Percentiles rank a stretch among this genome's conserved stretches.
Evolutionary conservation across 2,888 invertebrate genomes (phyloP).

Genomic region (Hirtodrosophila alboralis): DNA sequence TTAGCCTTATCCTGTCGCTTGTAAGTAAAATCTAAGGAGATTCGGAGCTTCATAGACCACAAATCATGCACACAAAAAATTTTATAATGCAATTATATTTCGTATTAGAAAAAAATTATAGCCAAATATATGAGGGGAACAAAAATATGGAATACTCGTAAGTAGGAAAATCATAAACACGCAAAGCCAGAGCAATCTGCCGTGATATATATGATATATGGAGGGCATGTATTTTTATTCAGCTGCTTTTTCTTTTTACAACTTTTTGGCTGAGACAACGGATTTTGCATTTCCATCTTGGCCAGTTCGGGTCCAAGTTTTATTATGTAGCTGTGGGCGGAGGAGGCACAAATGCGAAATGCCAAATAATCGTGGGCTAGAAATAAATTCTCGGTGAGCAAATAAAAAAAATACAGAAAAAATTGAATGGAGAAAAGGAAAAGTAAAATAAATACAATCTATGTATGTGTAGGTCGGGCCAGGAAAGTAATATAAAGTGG

Average conservation of each 20-base stretch:
- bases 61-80: slow-evolving; percentile 40
- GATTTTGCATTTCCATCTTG: slow-evolving; percentile 49
- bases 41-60: slow-evolving; percentile 3
- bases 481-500: slow-evolving; percentile 41
- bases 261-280: slow-evolving; percentile 55
- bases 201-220: slow-evolving; percentile 70
- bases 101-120: slow-evolving; percentile 57
- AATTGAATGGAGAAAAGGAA: too few species aligned
- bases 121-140: neutral
- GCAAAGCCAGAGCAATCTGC: slow-evolving; percentile 71
- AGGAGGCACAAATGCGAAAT: slow-evolving; percentile 49
- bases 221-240: slow-evolving; percentile 59
- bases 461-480: slow-evolving; percentile 48
- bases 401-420: too few species aligned
- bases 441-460: slow-evolving; percentile 57
- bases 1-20: slow-evolving; percentile 9
- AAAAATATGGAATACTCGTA: too few species aligned
- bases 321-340: too few species aligned
- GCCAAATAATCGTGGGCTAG: slow-evolving; percentile 65
- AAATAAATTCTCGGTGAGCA: slow-evolving; percentile 54
- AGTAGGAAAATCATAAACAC: slow-evolving; percentile 58
- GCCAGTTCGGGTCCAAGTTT: slow-evolving; percentile 43
- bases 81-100: slow-evolving; percentile 72
- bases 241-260: slow-evolving; percentile 48
- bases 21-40: slow-evolving; percentile 24